Evolutionary conservation across 2,797 vertebrate species (phyloP), one percentile per base, ranked within the genome.

Genomic region (Sebastes cheni): DNA sequence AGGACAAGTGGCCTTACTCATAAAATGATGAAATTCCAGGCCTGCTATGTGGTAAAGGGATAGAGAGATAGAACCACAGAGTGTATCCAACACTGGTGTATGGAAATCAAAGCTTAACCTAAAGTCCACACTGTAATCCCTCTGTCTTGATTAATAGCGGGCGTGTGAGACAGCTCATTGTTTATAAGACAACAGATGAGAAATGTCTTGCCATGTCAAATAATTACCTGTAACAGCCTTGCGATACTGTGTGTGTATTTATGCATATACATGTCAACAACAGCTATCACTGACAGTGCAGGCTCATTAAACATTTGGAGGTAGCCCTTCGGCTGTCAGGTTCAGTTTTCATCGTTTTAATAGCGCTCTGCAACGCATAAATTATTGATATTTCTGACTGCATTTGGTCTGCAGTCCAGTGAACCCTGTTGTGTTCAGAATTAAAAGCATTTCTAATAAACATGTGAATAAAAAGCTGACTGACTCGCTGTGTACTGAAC

Each of bases 21-120:
- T 50, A 50, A 50, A 50, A 50, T 0, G 0, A 50, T 20, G 46
- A 50, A 2, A 22, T 54, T 54, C 52, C 0, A 20, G 52, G 8
- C 10, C n/a, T 54, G 10, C 4, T 42, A 20, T 25, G 3, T 59
- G 3, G 9, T 61, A 62, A 84, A 82, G 32, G 20, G 22, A 71
- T 11, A 56, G 18, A 65, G 27, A 18, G 50, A 65, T 27, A 39
- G 54, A 67, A 62, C 62, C 50, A 55, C 50, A 4, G 69, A 72
- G 80, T 82, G 39, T 71, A 86, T 85, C 87, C 72, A 85, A 23
- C 60, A 67, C 65, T 59, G 13, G 34, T 79, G 66, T 85, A 87
- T 81, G 84, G 80, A 86, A 86, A 90, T 89, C 75, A 80, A 79
- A 90, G 85, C 77, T 88, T 85, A 84, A 80, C 61, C 34, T 81